phyloP scores from a whole-genome alignment of 2,888 invertebrate genomes.

The Coenonympha glycerion region DNA sequence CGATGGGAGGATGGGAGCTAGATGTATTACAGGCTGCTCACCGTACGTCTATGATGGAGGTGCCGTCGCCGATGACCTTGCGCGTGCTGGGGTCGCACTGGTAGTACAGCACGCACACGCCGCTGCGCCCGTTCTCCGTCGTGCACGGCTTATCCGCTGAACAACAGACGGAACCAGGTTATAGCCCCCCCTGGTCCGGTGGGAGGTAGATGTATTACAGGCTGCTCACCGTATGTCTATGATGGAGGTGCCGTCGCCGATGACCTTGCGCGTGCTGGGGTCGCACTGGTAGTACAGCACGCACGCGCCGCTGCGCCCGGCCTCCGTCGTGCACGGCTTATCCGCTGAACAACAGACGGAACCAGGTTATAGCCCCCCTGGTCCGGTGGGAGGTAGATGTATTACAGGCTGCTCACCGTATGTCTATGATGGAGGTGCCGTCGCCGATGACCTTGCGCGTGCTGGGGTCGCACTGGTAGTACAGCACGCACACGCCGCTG shows the following conservation, averaged over 20 bases:
- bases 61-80: conserved; percentile 19
- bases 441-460: conserved; percentile 16
- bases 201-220: too few species aligned
- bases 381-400: too few species aligned
- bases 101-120: conserved; percentile 21
- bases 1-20: too few species aligned
- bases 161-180: too few species aligned
- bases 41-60: conserved; percentile 16
- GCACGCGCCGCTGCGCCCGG: conserved; percentile 17
- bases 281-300: conserved; percentile 23
- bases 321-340: conserved; percentile 22
- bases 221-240: conserved; percentile 22
- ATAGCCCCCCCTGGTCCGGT: too few species aligned
- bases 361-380: too few species aligned
- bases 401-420: conserved; percentile 16
- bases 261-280: conserved; percentile 7
- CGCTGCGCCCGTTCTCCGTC: conserved; percentile 11
- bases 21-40: too few species aligned
- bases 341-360: too few species aligned
- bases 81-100: conserved; percentile 16
- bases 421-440: conserved; percentile 16
- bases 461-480: conserved; percentile 20
- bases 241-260: conserved; percentile 16
- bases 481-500: conserved; percentile 18
- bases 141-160: conserved; percentile 25